phyloP scores from a whole-genome alignment of 2,888 invertebrate genomes.

The Rosalia funebris region DNA sequence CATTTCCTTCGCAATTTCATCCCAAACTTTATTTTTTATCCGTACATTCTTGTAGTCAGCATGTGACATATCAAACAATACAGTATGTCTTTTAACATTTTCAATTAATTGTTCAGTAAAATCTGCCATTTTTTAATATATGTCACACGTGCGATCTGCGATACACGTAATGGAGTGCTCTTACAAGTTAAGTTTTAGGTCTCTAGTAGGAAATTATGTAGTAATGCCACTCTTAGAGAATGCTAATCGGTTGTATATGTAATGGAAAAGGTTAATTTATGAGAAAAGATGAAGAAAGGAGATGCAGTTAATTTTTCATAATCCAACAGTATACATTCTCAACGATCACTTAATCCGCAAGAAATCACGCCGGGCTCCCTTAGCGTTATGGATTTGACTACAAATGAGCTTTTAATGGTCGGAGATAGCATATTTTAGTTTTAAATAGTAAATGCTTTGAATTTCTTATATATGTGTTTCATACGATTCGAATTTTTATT shows the following conservation, averaged over 20 bases:
- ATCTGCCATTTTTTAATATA: slow-evolving; percentile 19
- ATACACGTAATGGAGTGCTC: not conserved
- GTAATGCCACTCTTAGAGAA: no score
- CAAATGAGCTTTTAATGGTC: slow-evolving; percentile 35
- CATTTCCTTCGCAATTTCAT: slow-evolving; percentile 8
- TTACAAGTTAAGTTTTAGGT: no score
- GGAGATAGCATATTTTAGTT: slow-evolving; percentile 17
- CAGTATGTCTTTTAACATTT: slow-evolving; percentile 18
- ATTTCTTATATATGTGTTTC: slow-evolving; percentile 7
- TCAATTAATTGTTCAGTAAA: slow-evolving; percentile 4
- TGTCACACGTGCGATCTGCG: no score
- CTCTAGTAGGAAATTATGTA: no score
- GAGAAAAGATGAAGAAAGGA: no score
- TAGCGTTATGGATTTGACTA: slow-evolving; percentile 20
- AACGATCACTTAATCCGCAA: not conserved
- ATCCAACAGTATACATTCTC: slow-evolving; percentile 6
- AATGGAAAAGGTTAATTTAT: no score
- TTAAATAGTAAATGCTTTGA: slow-evolving; percentile 13
- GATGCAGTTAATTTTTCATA: no score
- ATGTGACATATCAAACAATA: slow-evolving; percentile 15
- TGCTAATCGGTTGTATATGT: no score
- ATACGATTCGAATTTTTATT: slow-evolving; percentile 20
- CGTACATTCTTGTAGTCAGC: slow-evolving; percentile 10
- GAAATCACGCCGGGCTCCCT: slow-evolving; percentile 2
- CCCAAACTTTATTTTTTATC: slow-evolving; percentile 13